A percentile compares a stretch with the other conserved stretches of the same genome.
Evolutionary conservation across 2,797 vertebrate genomes (phyloP).

Genomic region (Helarctos malayanus): DNA sequence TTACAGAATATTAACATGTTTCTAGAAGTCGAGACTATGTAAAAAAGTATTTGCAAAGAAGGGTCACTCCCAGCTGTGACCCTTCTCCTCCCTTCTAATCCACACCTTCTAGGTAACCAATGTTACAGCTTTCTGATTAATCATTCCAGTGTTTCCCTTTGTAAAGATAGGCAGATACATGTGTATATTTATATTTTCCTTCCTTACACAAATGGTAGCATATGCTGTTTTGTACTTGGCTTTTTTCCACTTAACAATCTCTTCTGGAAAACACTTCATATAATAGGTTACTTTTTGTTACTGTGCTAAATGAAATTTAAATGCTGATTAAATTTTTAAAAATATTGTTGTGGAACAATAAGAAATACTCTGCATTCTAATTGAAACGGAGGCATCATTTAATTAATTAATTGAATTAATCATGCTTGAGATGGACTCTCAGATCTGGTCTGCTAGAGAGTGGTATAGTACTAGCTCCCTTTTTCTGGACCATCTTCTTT

Average conservation of each 20-base stretch:
- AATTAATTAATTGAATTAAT: neutral
- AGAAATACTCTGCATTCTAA: neutral
- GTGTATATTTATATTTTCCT: neutral
- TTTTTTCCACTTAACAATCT: neutral
- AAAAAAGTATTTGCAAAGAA: neutral
- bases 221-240: neutral
- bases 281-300: neutral
- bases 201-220: neutral
- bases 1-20: neutral
- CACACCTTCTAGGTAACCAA: neutral
- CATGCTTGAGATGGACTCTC: neutral
- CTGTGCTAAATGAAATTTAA: slow-evolving; percentile 41
- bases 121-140: neutral
- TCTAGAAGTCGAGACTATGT: neutral
- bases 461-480: neutral
- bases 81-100: neutral
- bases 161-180: neutral
- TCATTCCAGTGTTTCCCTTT: neutral
- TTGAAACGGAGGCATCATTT: neutral
- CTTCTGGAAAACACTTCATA: neutral
- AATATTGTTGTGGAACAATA: neutral
- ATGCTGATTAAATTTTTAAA: neutral
- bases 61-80: neutral
- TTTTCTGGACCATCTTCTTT: neutral
- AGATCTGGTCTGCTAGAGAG: neutral